phyloP scores from a whole-genome alignment of 2,888 invertebrate species.

The Hydrotaea diabolus region DNA sequence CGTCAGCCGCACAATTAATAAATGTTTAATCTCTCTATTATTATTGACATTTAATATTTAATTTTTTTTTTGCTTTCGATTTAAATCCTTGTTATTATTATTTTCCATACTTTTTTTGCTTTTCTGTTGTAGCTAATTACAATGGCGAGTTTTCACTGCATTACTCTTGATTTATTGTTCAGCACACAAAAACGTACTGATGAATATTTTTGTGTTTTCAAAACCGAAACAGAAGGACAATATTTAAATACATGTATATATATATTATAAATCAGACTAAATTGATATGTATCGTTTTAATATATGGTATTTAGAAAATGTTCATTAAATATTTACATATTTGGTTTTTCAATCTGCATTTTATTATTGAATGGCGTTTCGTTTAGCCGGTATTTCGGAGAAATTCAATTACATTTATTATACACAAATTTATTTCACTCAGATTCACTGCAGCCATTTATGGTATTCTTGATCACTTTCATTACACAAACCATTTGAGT shows the following conservation, averaged over 20 bases:
- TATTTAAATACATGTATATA: not conserved
- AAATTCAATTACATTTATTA: constrained; percentile 4
- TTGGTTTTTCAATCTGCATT: constrained; percentile 19
- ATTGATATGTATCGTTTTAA: constrained; percentile 62
- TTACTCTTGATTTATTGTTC: constrained; percentile 30
- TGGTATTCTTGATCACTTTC: not conserved
- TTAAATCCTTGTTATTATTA: not conserved
- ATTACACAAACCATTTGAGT: not conserved
- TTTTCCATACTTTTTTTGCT: constrained; percentile 4
- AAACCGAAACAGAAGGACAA: not conserved
- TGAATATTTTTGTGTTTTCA: not conserved
- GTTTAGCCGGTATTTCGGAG: not conserved
- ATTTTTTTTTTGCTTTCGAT: not conserved
- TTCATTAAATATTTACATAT: constrained; percentile 36
- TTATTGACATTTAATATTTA: not conserved
- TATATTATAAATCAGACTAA: constrained; percentile 62
- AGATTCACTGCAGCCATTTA: not conserved
- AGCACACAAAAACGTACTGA: not conserved
- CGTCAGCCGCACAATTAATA: too few species aligned
- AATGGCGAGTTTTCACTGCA: not conserved
- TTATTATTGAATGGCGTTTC: not conserved
- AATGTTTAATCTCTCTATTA: not conserved
- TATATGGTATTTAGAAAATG: constrained; percentile 23
- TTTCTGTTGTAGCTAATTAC: not conserved
- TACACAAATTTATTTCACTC: not conserved